Percentiles rank a stretch among this genome's conserved stretches.
phyloP scores from a whole-genome alignment of 2,888 invertebrate species.

The Epinotia nisella region DNA sequence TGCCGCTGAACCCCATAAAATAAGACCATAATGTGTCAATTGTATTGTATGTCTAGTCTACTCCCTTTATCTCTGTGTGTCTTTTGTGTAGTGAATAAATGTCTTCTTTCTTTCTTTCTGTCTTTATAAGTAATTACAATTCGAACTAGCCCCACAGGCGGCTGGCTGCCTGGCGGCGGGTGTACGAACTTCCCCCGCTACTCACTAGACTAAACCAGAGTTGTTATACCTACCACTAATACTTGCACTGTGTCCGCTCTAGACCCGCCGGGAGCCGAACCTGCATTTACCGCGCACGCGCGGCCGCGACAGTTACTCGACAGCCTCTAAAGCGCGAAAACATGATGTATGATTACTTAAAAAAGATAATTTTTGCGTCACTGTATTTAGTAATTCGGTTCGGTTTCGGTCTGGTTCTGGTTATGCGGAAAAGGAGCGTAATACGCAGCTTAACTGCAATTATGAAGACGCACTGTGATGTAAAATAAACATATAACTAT shows the following conservation, averaged over 20 bases:
- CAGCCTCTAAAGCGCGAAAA: slow-evolving; percentile 56
- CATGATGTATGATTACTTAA: not conserved
- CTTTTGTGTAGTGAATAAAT: too few relatives aligned
- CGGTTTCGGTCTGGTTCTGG: not conserved
- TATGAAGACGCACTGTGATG: not conserved
- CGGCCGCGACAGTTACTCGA: slow-evolving; percentile 61
- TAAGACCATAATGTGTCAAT: too few relatives aligned
- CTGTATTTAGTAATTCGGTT: slow-evolving; percentile 5
- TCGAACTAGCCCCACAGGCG: too few relatives aligned
- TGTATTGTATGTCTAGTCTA: too few relatives aligned
- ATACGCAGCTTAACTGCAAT: not conserved
- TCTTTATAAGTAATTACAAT: too few relatives aligned
- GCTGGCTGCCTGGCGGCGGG: too few relatives aligned
- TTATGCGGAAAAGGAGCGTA: not conserved
- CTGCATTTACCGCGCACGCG: slow-evolving; percentile 68
- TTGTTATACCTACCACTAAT: not conserved
- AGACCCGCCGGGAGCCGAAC: not conserved
- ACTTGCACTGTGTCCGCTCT: not conserved
- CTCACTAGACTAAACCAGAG: too few relatives aligned
- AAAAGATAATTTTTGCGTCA: slow-evolving; percentile 1
- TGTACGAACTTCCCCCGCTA: too few relatives aligned
- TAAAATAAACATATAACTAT: too few relatives aligned
- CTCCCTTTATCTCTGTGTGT: too few relatives aligned
- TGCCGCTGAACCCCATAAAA: too few relatives aligned
- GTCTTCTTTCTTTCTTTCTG: too few relatives aligned